These are phyloP conservation scores for Apodemia zela DNA, from an alignment of 2,888 invertebrate species.

Conservation along the genomic window DNA sequence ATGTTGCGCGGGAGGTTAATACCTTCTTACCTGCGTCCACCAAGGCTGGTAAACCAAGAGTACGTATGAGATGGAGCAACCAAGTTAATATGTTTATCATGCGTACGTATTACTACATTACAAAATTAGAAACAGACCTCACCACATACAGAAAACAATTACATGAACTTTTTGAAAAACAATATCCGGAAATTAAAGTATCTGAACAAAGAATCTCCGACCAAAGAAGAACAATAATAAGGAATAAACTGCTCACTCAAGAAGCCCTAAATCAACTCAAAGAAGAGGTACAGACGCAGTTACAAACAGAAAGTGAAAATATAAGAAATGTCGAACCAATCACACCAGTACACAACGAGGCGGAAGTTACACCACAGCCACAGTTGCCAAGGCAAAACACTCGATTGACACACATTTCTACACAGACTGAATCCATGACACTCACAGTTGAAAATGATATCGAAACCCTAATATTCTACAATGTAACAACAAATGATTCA, in stretches of 20 bases:
- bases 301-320: no score
- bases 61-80: conserved; percentile 19
- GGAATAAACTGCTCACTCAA: no score
- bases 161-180: no score
- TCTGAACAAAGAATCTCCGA: no score
- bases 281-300: no score
- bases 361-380: background rate
- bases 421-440: background rate
- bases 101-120: conserved; percentile 18
- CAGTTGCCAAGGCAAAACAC: background rate
- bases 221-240: no score
- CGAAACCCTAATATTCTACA: background rate
- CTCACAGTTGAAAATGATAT: background rate
- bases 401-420: background rate
- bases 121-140: conserved; percentile 18
- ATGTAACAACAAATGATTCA: background rate
- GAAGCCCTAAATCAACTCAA: no score
- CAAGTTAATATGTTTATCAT: conserved; percentile 20
- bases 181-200: no score
- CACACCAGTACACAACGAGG: background rate
- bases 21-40: conserved; percentile 27
- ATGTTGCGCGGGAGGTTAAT: conserved; percentile 14
- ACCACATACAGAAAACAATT: conserved; percentile 4
- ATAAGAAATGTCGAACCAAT: no score
- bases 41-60: conserved; percentile 30